phyloP scores from a whole-genome alignment of 2,797 vertebrate genomes.

The Lemur catta region DNA sequence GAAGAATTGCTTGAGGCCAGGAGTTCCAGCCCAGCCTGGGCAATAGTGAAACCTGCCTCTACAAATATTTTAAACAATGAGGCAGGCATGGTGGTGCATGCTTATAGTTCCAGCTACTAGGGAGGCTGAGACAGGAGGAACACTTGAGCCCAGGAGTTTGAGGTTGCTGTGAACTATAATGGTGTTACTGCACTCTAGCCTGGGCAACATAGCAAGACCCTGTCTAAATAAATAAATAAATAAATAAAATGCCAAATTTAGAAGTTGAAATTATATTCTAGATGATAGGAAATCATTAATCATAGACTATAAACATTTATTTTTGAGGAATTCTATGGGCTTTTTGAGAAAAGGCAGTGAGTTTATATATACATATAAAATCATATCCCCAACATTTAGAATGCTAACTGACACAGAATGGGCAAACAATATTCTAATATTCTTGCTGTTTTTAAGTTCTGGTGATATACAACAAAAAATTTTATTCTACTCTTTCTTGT shows the following conservation, averaged over 20 bases:
- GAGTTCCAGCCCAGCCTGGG: too few species aligned
- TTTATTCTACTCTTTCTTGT: background rate
- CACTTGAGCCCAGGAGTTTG: too few species aligned
- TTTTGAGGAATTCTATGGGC: background rate
- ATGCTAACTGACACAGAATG: background rate
- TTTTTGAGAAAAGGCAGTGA: background rate
- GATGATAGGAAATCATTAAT: background rate
- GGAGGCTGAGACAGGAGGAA: too few species aligned
- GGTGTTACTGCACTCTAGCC: too few species aligned
- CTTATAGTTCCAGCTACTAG: too few species aligned
- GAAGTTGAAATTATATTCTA: background rate
- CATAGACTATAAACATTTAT: background rate
- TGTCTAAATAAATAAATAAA: background rate
- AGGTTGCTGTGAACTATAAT: too few species aligned
- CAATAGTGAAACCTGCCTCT: too few species aligned
- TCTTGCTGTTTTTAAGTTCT: background rate
- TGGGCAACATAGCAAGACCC: too few species aligned
- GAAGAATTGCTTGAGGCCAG: too few species aligned
- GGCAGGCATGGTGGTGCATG: too few species aligned
- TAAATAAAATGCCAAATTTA: background rate
- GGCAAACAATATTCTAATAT: background rate
- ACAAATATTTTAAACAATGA: too few species aligned
- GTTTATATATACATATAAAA: too few species aligned
- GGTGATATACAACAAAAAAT: background rate
- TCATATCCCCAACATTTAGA: background rate